Evolutionary conservation across 2,113 vertebrate genomes (phyloP).

Genomic region (Alligator sinensis): DNA sequence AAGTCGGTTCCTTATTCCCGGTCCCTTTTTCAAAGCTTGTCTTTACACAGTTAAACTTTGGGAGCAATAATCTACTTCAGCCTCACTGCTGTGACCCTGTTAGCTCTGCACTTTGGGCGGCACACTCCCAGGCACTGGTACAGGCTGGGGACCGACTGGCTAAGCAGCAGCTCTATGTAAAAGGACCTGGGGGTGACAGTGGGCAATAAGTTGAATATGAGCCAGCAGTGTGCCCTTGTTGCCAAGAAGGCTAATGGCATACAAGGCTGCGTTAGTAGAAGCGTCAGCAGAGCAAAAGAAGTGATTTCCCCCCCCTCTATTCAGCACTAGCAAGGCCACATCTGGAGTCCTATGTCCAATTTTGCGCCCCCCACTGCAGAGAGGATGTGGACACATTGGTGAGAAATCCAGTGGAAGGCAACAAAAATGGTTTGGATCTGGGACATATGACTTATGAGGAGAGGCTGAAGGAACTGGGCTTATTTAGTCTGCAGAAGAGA

Average conservation of each 20-base stretch:
- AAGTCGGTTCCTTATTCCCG: too few species aligned
- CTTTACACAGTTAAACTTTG: too few species aligned
- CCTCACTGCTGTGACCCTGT: too few species aligned
- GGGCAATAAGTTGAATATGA: fast-evolving
- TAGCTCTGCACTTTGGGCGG: too few species aligned
- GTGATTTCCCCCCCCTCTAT: not conserved
- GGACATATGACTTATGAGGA: not conserved
- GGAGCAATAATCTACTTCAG: too few species aligned
- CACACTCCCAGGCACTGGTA: too few species aligned
- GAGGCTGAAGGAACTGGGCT: not conserved
- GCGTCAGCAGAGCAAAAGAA: fast-evolving
- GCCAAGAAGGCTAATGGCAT: not conserved
- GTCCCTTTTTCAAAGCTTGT: too few species aligned
- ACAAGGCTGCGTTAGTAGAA: not conserved
- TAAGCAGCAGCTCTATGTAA: not conserved
- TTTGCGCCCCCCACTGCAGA: not conserved
- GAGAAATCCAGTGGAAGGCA: not conserved
- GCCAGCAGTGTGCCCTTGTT: fast-evolving
- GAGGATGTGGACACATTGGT: not conserved
- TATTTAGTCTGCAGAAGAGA: not conserved
- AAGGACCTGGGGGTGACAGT: not conserved
- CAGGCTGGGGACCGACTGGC: not conserved
- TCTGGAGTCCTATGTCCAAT: fast-evolving
- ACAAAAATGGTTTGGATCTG: not conserved
- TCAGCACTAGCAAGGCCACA: not conserved